Base-by-base conservation (phyloP, 1,140 invertebrate species). In the Drosophila pseudoobscura region DNA sequence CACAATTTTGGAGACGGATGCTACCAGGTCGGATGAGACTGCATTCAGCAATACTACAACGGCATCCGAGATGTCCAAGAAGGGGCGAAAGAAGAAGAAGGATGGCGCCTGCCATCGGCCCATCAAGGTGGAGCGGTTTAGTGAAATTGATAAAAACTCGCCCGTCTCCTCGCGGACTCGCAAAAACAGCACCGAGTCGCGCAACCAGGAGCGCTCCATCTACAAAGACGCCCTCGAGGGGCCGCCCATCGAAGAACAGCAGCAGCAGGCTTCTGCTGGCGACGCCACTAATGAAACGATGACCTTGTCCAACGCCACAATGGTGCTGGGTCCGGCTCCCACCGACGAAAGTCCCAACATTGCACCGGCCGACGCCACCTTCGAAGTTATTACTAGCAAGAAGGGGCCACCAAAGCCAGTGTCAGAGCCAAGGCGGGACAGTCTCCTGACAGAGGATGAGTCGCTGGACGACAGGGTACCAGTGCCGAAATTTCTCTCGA, bases 61-160 rank as follows among this genome's bases (percentile, higher is more conserved):
- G 58, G 47, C 52, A 53, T 54, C 9, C 15, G 58, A 11, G 65
- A 41, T 9, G n/a, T 45, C 2, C 6, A 90, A 88, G 47, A 88
- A 71, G 44, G 22, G 41, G 0, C 68, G 75, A 39, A 87, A 85
- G 31, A 79, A 80, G 26, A 90, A 85, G 54, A 82, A 90, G 57
- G 75, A 89, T 8, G 17, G 35, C 4, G 55, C 60, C 8, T 52
- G 39, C 7, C 82, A 87, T 24, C 70, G 62, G 6, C 90, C 90
- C 6, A 91, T 91, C 11, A 91, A 91, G 61, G 63, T 91, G 22
- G 90, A 91, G 66, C 80, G 90, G 2, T 85, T 91, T 7, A 91
- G 90, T 29, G 83, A 80, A 35, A 26, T 91, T 2, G 85, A 79
- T n/a, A 68, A 64, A 41, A 24, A 13, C 8, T 70, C 65, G 8